Evolutionary conservation across 1,140 invertebrate species (phyloP).

Genomic region (Chrysoperla carnea): DNA sequence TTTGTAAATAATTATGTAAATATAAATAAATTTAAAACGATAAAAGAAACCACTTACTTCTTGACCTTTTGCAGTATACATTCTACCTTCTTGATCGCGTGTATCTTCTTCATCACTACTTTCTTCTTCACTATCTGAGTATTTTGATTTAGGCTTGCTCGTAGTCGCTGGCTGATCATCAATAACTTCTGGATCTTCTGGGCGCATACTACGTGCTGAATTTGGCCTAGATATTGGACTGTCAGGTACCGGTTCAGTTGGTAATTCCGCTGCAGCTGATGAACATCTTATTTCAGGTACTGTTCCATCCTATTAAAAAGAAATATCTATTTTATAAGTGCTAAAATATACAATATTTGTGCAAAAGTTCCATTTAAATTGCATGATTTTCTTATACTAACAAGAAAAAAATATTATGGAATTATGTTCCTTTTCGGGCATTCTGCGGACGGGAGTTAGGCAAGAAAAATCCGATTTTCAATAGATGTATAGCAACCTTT

Average conservation of each 20-base stretch:
- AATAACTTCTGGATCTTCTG: slow-evolving; percentile 1
- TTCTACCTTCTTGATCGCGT: slow-evolving; percentile 56
- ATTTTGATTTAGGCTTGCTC: neutral
- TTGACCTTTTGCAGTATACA: slow-evolving; percentile 51
- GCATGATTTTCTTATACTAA: neutral
- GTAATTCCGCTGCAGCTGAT: neutral
- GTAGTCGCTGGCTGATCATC: neutral
- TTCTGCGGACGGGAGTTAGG: too few relatives aligned
- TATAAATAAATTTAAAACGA: too few relatives aligned
- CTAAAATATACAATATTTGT: too few relatives aligned
- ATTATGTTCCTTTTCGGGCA: too few relatives aligned
- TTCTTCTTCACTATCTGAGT: slow-evolving; percentile 5
- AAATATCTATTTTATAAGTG: too few relatives aligned
- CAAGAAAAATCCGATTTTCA: too few relatives aligned
- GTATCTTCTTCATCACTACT: slow-evolving; percentile 39
- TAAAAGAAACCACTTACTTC: slow-evolving; percentile 36
- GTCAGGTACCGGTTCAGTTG: too few relatives aligned
- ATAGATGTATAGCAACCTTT: too few relatives aligned
- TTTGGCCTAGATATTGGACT: neutral
- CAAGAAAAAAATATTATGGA: too few relatives aligned
- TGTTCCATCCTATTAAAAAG: neutral
- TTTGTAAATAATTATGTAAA: too few relatives aligned
- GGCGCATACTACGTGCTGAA: neutral
- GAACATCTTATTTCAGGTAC: neutral
- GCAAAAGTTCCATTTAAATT: neutral